Evolutionary conservation across 1,140 invertebrate genomes (phyloP).

Genomic region (Bombus polaris): DNA sequence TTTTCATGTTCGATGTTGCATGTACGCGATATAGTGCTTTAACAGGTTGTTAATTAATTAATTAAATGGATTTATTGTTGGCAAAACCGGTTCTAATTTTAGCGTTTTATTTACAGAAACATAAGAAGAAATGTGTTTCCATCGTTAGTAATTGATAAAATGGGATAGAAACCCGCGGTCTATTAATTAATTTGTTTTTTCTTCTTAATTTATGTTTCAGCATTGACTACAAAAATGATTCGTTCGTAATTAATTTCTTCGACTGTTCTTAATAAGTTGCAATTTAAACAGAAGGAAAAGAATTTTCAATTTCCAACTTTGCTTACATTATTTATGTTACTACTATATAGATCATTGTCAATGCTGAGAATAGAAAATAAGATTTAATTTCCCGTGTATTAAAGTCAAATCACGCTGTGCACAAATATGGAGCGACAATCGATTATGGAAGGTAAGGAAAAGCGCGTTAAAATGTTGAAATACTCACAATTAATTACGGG

Average conservation of each 20-base stretch:
- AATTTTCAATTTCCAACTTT: neutral
- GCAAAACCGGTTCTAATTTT: neutral
- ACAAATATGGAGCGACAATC: neutral
- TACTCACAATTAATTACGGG: conserved; percentile 80
- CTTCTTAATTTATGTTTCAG: neutral
- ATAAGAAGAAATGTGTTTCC: neutral
- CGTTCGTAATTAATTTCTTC: neutral
- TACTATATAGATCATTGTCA: too few species aligned
- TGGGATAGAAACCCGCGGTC: neutral
- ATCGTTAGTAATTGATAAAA: neutral
- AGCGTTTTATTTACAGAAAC: neutral
- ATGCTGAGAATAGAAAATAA: too few species aligned
- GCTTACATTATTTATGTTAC: too few species aligned
- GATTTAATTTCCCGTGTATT: neutral
- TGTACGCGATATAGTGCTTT: neutral
- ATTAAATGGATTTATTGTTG: neutral
- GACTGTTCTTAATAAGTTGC: too few species aligned
- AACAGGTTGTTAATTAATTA: neutral
- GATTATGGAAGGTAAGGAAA: neutral
- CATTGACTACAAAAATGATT: neutral
- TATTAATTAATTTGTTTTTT: neutral
- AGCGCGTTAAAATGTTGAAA: neutral
- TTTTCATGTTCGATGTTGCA: too few species aligned
- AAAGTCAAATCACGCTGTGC: too few species aligned
- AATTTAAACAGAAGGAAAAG: neutral